Base-by-base conservation (phyloP, 2,113 vertebrate species). In the Monopterus albus region DNA sequence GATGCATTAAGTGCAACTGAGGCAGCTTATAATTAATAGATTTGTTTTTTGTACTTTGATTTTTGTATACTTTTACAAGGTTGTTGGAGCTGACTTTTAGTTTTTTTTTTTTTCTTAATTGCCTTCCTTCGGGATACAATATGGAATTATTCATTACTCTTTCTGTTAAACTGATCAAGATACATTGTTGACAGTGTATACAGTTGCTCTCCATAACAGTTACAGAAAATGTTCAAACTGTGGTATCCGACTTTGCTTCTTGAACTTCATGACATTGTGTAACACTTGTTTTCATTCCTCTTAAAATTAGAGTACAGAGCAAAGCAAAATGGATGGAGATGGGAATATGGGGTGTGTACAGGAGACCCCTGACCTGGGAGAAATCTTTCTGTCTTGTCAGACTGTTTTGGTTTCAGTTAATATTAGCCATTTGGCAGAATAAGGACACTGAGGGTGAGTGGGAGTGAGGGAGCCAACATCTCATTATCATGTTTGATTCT, bases 361-460 rank as follows among this genome's bases (percentile, higher is more conserved):
- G 70, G 55, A 75, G 74, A 49, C 64, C 17, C 31, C 23, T 85
- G 72, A 85, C 61, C 78, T 81, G 33, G 26, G 49, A 79, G 68
- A 14, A 29, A 57, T 64, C 23, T 73, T 72, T 68, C 45, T 58
- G 18, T 39, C 28, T 65, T 39, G 50, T 55, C 38, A 43, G 46
- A 7, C 29, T 61, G 29, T 29, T 29, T 7, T 46, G 25, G 49
- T 40, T 63, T 68, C 52, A 42, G 49, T 59, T 68, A 21, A 31
- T 35, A 53, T 56, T 57, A 31, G 49, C 25, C 53, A 53, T 49
- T 58, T 51, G 36, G 43, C 21, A 58, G 31, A 40, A 33, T 43
- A 17, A 61, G 47, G 36, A 50, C 35, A 61, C 9, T 58, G 14
- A 49, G 29, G 18, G 31, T 47, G 23, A 69, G 42, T 29, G 26